Base-by-base conservation (phyloP, 2,113 vertebrate genomes). In the Megalops atlanticus region DNA sequence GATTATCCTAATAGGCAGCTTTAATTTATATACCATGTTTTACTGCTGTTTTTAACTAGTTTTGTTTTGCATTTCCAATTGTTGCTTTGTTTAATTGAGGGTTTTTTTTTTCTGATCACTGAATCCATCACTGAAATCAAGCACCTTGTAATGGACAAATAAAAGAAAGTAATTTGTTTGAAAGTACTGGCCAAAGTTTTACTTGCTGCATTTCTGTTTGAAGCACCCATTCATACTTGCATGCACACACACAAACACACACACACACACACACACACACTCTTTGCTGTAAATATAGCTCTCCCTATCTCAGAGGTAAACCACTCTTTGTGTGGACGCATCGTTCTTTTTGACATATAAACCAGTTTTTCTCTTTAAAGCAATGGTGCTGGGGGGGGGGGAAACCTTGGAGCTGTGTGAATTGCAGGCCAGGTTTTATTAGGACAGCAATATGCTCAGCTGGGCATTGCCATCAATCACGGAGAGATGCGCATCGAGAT, bases 291-390 rank as follows among this genome's bases (percentile, higher is more conserved):
- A 87, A 91, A 90, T 89, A 86, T 84, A 87, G 87, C 83, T 80
- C 70, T 74, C 80, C 54, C 49, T 85, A 84, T 78, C 72, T 70
- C 80, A 82, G 83, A 86, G 82, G 85, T 87, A 89, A 87, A 83
- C 64, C 68, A 33, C 70, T 58, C 79, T 80, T 80, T 85, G 85
- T 86, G 80, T 81, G 87, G 82, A 76, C 82, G 89, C 88, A 92
- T 92, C 89, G 88, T 91, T 93, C 91, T 92, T 92, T 91, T 74
- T 93, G 92, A 91, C 91, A 91, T 82, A 80, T 91, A 89, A 91
- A 92, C 87, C 86, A 87, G 87, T 87, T 93, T 91, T 92, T 75
- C 85, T 89, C 79, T 89, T 88, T 87, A 90, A 92, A 88, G 86
- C 85, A 85, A 87, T 84, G 84, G 78, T 81, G 81, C n/a, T 71